These are phyloP conservation scores for Parapsyche elsis DNA, from an alignment of 1,140 invertebrate genomes.

Conservation along the genomic window DNA sequence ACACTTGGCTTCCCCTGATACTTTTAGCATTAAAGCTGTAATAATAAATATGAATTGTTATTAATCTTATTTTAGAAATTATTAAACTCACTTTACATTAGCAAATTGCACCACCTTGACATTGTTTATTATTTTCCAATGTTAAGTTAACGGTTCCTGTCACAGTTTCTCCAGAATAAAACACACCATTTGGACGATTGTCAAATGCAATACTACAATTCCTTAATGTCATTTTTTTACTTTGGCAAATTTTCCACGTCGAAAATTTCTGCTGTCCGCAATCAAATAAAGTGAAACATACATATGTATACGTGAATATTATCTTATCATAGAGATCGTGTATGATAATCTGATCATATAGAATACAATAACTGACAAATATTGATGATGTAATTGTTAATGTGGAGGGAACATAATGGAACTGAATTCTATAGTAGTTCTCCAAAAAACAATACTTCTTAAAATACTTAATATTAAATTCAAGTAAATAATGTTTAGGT, in stretches of 20 bases:
- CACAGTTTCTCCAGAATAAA: conserved; percentile 31
- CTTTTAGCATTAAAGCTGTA: conserved; percentile 9
- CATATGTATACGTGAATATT: not conserved
- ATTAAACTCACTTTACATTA: not conserved
- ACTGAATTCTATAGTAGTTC: no score
- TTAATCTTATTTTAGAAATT: not conserved
- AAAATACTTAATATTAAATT: no score
- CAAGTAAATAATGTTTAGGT: no score
- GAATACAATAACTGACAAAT: no score
- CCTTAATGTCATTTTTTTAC: conserved; percentile 16
- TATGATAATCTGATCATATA: not conserved
- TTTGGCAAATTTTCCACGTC: not conserved
- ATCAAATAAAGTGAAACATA: not conserved
- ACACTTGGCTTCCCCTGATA: not conserved
- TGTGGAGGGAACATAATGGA: no score
- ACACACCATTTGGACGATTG: conserved; percentile 22
- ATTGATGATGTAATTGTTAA: no score
- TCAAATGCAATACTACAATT: conserved; percentile 29
- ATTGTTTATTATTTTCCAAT: conserved; percentile 28
- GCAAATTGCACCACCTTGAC: not conserved
- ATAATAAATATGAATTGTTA: not conserved
- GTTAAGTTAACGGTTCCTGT: conserved; percentile 10
- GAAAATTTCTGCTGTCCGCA: no score
- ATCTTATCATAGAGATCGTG: not conserved
- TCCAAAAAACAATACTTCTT: no score